These are phyloP conservation scores for Geotrypetes seraphini DNA, from an alignment of 2,797 vertebrate species.

Conservation along the genomic window DNA sequence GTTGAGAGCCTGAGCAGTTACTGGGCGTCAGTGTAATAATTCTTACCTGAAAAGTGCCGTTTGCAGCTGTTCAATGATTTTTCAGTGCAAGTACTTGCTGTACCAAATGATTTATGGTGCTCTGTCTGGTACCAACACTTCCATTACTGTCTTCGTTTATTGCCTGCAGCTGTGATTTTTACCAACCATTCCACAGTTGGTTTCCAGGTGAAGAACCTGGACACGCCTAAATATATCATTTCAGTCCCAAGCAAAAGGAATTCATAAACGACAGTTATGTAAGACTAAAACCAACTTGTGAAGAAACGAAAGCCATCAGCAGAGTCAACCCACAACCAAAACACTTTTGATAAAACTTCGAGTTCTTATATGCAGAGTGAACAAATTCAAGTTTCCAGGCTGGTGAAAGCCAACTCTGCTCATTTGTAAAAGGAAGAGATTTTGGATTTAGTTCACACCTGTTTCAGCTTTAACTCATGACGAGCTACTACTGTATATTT, in stretches of 20 bases:
- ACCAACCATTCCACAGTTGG: slow-evolving; percentile 41
- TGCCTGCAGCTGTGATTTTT: slow-evolving; percentile 61
- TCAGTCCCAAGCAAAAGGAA: slow-evolving; percentile 34
- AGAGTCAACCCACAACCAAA: no score
- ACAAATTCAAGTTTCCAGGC: no score
- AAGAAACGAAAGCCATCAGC: no score
- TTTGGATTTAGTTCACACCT: no score
- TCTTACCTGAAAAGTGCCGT: slow-evolving; percentile 51
- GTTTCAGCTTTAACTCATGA: no score
- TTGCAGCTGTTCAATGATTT: slow-evolving; percentile 49
- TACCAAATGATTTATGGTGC: slow-evolving; percentile 43
- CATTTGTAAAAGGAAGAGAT: no score
- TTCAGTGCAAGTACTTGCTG: slow-evolving; percentile 30
- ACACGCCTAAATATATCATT: slow-evolving; percentile 42
- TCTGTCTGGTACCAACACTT: slow-evolving; percentile 40
- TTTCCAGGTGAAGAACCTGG: slow-evolving; percentile 54
- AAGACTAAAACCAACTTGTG: no score
- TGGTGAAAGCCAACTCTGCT: no score
- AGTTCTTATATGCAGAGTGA: no score
- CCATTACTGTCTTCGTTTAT: slow-evolving; percentile 50
- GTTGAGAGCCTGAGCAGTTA: slow-evolving; percentile 55
- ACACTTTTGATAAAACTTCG: no score
- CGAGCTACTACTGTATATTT: no score
- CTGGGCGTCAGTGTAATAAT: slow-evolving; percentile 37
- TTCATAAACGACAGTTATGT: slow-evolving; percentile 9